Evolutionary conservation across 2,888 invertebrate species (phyloP), one percentile per base, ranked within the genome.

Genomic region (Tridacna gigas): DNA sequence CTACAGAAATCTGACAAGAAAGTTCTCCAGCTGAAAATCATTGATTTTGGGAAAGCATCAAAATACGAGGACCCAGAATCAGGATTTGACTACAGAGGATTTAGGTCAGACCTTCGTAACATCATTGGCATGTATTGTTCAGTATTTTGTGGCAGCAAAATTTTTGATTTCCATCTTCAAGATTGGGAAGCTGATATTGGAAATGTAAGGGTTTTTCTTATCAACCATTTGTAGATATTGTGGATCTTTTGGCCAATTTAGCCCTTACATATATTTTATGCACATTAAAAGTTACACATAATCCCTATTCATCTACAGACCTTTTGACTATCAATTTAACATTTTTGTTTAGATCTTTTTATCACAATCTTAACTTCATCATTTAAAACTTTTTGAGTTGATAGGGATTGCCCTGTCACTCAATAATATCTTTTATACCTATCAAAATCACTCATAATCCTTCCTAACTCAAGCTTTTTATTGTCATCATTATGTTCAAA

Each of bases 21-120:
- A 1, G 60, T 79, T 7, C 76, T 91, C 51, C 67, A 77, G 37
- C 74, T 92, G 11, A 90, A 90, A 65, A 78, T 92, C 12, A 75
- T 92, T 45, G 92, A 92, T 75, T 92, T 92, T 82, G 92, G 91
- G 12, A 63, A 80, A 47, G 90, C 90, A 47, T 71, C 71, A 20
- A 66, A 66, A n/a, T 63, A 86, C 20, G 73, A 80, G 28, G 79
- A 74, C 25, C 77, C 25, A 15, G 74, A 74, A 0, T 25, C 18
- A 20, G 77, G 77, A 12, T 51, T 83, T 7, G 69, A 82, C 45
- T 82, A 45, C 15, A 9, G 74, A 28, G 84, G 86, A 5, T 87
- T 90, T 47, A 74, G 80, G 48, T 67, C 80, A 22, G 92, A 92
- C 73, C 81, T 91, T 22, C 51, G 82, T 0, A 86, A 89, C 67